Evolutionary conservation across 2,888 invertebrate species (phyloP), one percentile per base, ranked within the genome.

Genomic region (Tricholauxania praeusta): DNA sequence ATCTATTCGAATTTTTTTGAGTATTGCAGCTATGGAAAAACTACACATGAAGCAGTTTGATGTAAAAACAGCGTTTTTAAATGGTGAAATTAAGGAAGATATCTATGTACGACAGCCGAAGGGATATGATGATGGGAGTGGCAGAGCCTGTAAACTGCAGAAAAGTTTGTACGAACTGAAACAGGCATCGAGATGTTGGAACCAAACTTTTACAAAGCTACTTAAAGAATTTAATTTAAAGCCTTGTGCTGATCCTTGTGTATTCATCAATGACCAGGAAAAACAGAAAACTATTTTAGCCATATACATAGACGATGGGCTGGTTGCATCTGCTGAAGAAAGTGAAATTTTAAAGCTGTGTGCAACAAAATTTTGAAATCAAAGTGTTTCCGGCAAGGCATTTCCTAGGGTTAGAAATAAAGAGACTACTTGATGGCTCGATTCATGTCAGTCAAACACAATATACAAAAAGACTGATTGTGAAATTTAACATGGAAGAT

Each of bases 1-100:
- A 51, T 60, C 60, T 3, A 28, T 28, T 28, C 28, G 60, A 59
- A 59, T n/a, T 3, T 60, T 69, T 69, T 19, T 70, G 49, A 49
- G 60, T 57, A 68, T 68, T 39, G 59, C n/a, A 3, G 68, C 19
- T 22, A 47, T 57, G 22, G 22, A 57, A 52, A 48, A 28, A 22
- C 17, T 12, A 59, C n/a, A 17, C 51, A 49, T 65, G 39, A 17
- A 17, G 22, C 22, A 22, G 19, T 51, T 49, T 12, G 28, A 22
- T 19, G 17, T 17, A 55, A 55, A 55, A 12, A 17, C 19, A 19
- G 19, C 55, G 12, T 1, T n/a, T 19, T 55, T 55, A 17, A 12
- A 17, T 55, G 19, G 17, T 55, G n/a, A 55, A 15, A 5, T 55
- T 14, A n/a, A 55, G 6, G 3, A 55, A 55, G 55, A 55, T 55